Base-by-base conservation (phyloP, 2,797 vertebrate species). In the Hoplostethus atlanticus region DNA sequence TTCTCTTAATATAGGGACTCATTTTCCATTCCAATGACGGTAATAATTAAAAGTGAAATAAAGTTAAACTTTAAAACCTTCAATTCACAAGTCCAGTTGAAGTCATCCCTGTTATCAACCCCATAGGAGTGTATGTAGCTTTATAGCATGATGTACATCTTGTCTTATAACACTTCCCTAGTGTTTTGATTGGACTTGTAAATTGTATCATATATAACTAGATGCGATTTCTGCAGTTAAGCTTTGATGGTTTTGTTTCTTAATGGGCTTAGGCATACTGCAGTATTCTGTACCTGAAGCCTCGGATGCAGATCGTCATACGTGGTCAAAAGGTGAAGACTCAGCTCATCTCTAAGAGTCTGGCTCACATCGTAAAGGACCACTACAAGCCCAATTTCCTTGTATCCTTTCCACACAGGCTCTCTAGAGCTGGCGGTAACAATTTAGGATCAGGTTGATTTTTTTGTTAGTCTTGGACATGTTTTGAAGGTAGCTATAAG, bases 271-370 rank as follows among this genome's bases (percentile, higher is more conserved):
- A 99, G 98, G 97, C 96, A 5, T 99, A 99, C 42, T 97, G 96
- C 91, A 96, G 97, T 61, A 96, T 99, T 87, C 92, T 99, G 16
- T 99, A 99, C 83, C 89, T 98, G 86, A 99, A 98, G 79, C 98
- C 98, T 83, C 95, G 93, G 75, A 98, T 98, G 98, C 97, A 98
- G 87, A 95, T 99, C 66, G 93, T 96, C 83, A 84, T 99, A n/a
- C 93, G 95, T 54, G 96, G 97, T 71, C 93, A 95, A 76, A 98
- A 97, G 69, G 98, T 99, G 68, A 97, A 96, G 91, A 95, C 96
- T 15, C 94, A 98, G 77, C 94, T 99, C 13, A 95, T 99, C 51
- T 95, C 95, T 2, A 99, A 99, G 91, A 98, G 95, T 72, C 94
- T 99, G 63, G 97, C 98, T 17, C 83, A 67, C 59, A 92, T 94